Base-by-base conservation (phyloP, 2,888 invertebrate species). In the Zaprionus bogoriensis region DNA sequence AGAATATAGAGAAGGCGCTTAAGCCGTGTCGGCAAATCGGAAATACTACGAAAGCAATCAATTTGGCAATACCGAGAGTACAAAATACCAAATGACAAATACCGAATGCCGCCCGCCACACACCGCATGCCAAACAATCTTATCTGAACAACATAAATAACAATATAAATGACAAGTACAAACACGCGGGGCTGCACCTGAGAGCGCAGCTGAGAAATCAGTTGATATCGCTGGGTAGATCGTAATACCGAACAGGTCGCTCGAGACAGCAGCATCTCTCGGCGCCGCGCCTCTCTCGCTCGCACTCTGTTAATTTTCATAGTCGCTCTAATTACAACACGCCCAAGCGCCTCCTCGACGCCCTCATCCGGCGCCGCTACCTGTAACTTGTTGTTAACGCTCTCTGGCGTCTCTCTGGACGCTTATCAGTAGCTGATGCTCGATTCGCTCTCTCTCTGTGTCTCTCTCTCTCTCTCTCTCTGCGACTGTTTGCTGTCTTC, bases 131-230 rank as follows among this genome's bases (percentile, higher is more conserved):
- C 22, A 41, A 45, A 47, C 64, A 64, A 77, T 61, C 68, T 79
- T 85, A 79, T 85, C 82, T 48, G 22, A 65, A 55, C 50, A 84
- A 70, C 67, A 84, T 79, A 77, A 75, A 73, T 54, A 71, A 75
- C 76, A 74, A 59, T 66, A 57, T 60, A 75, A 61, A 72, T 68
- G 77, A 72, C 61, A 60, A 51, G 54, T 36, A 23, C 39, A 53
- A 50, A 17, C 45, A 36, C 30, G 36, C 19, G 14, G 41, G 9
- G 51, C 55, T 17, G 41, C 65, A 57, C 47, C 54, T 41, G 69
- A 51, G 25, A 25, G 19, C 30, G 39, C 51, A 63, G 67, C 60
- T 47, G 67, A 69, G 47, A 54, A 48, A 20, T 58, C 52, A 55
- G 39, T 58, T 47, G 32, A 46, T 53, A 69, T 58, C 65, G 17